Evolutionary conservation across 2,113 vertebrate species (phyloP).

Genomic region (Oriolus oriolus): DNA sequence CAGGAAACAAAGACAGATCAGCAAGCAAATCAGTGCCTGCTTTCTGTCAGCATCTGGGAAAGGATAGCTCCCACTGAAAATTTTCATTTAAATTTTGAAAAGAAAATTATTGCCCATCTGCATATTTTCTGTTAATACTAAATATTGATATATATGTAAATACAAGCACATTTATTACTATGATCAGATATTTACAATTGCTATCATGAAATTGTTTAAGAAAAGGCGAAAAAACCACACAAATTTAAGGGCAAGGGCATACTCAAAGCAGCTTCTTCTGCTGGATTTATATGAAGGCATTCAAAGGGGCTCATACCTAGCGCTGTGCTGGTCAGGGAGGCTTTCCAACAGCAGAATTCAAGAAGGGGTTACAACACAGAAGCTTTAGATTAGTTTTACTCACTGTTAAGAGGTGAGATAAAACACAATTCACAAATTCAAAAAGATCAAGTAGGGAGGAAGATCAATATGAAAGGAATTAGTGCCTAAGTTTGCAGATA

Average conservation of each 20-base stretch:
- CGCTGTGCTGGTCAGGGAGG: background rate
- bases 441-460: conserved; percentile 7
- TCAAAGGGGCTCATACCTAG: background rate
- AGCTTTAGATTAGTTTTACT: background rate
- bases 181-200: background rate
- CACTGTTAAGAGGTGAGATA: background rate
- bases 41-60: background rate
- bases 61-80: background rate
- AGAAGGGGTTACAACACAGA: background rate
- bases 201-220: background rate
- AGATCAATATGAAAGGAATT: conserved; percentile 38
- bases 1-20: background rate
- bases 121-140: background rate
- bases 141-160: background rate
- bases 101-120: background rate
- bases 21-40: background rate
- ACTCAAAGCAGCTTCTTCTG: background rate
- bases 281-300: background rate
- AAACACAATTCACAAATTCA: conserved; percentile 8
- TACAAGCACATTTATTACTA: background rate
- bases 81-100: background rate
- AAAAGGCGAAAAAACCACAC: background rate
- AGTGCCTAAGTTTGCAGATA: conserved; percentile 7
- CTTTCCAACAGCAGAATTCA: background rate
- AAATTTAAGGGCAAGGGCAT: background rate